Conservation (phyloP, 92 coral and sea anemone genomes). For the Umimayanthus chanpuru region DNA sequence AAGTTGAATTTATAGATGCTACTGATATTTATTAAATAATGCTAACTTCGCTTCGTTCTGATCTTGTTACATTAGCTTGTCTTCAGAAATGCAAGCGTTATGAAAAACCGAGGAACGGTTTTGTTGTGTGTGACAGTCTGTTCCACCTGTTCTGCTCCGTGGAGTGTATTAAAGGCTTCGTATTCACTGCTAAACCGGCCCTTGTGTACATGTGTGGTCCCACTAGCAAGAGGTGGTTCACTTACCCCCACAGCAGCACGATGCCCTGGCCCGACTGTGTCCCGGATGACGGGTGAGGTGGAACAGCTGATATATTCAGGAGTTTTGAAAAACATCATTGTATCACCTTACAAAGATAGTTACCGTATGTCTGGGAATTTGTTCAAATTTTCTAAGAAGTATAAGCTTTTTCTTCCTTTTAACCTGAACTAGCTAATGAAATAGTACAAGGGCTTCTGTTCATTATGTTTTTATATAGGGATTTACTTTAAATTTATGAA, state of each 20-base stretch:
- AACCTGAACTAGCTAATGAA: too few species aligned
- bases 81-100: slow-evolving; percentile 54
- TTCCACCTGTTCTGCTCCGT: slow-evolving; percentile 82
- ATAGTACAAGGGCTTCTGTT: too few species aligned
- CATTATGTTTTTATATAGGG: too few species aligned
- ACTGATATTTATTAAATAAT: background rate
- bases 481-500: too few species aligned
- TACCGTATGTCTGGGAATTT: too few species aligned
- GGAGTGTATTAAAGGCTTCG: slow-evolving; percentile 76
- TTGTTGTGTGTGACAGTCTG: slow-evolving; percentile 79
- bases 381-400: too few species aligned
- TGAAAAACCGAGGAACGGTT: slow-evolving; percentile 79
- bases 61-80: slow-evolving; percentile 32
- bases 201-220: slow-evolving; percentile 91
- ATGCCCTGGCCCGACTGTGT: slow-evolving; percentile 87
- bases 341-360: too few species aligned
- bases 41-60: background rate
- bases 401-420: too few species aligned
- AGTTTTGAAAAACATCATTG: too few species aligned
- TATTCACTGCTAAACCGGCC: slow-evolving; percentile 74
- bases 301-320: background rate
- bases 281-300: slow-evolving; percentile 21
- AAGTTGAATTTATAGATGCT: background rate
- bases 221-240: slow-evolving; percentile 76
- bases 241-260: slow-evolving; percentile 66